Conservation (phyloP, 1,140 invertebrate species). For the Agrilus planipennis region DNA sequence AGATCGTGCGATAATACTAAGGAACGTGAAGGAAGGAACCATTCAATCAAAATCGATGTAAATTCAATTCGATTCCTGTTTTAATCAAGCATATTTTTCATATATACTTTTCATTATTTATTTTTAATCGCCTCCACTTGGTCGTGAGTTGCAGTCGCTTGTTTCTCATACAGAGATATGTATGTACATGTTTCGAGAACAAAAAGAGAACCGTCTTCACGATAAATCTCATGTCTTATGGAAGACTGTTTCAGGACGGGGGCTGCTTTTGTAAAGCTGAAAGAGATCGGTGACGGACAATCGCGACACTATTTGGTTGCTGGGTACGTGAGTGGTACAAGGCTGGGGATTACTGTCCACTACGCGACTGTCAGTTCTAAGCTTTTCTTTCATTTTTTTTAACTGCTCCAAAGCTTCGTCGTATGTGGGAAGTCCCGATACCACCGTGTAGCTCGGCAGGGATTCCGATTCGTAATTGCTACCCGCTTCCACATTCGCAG, state of each 20-base stretch:
- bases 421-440: slow-evolving; percentile 48
- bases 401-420: slow-evolving; percentile 48
- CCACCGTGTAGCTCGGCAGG: slow-evolving; percentile 47
- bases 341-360: slow-evolving; percentile 3
- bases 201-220: not conserved
- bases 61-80: too few species aligned
- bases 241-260: not conserved
- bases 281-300: slow-evolving; percentile 31
- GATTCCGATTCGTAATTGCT: slow-evolving; percentile 38
- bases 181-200: too few species aligned
- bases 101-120: too few species aligned
- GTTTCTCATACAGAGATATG: too few species aligned
- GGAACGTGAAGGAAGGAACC: too few species aligned
- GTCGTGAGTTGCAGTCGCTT: too few species aligned
- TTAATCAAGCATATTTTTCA: too few species aligned
- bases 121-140: too few species aligned
- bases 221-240: too few species aligned
- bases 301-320: slow-evolving; percentile 18
- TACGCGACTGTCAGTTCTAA: slow-evolving; percentile 4
- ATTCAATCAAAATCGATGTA: too few species aligned
- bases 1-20: too few species aligned
- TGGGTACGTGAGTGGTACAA: slow-evolving; percentile 5
- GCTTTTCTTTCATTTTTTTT: slow-evolving; percentile 26
- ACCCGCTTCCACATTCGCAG: slow-evolving; percentile 20
- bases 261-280: slow-evolving; percentile 21